Base-by-base conservation (phyloP, 2,888 invertebrate genomes). In the Rapana venosa region DNA sequence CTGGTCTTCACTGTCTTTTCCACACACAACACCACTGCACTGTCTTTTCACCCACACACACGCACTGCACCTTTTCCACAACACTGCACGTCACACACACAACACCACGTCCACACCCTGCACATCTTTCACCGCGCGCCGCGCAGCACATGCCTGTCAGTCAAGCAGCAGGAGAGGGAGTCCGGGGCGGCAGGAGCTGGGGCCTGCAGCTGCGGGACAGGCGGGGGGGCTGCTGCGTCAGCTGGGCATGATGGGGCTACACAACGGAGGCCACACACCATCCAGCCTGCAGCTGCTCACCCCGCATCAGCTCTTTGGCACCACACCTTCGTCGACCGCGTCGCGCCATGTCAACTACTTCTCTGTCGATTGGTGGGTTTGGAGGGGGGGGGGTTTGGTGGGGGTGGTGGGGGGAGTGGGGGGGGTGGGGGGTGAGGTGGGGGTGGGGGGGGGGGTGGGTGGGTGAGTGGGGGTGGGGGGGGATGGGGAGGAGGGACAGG, bases 301-400 rank as follows among this genome's bases (percentile, higher is more conserved):
- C 0, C 91, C 93, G 95, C 58, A 95, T 95, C 74, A 92, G 93
- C 87, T 92, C 96, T 99, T 96, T 98, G 98, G 93, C 98, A 99
- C 95, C 97, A 97, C 79, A 98, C 98, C 15, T 98, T 99, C 97
- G 98, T 98, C 0, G 98, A 99, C 95, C 97, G 99, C 58, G 98
- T 99, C 91, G 98, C 0, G 97, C 98, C 20, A 99, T 99, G 99
- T 99, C 90, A 99, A 99, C 96, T 99, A 99, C 96, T 98, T 99
- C 96, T 99, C 61, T 96, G 98, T 86, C 97, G 98, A 96, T 97
- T 99, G 91, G 99, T 96, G 91, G 93, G 94, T 92, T 47, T 79
- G 81, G 22, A 6, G 11, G 22, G 6, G 74, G 15, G 58, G 8
- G 58, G 8, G 58, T 58, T 22, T 74, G 22, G 22, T 74, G n/a